Evolutionary conservation across 1,140 invertebrate species (phyloP).

Genomic region (Carposina sasakii): DNA sequence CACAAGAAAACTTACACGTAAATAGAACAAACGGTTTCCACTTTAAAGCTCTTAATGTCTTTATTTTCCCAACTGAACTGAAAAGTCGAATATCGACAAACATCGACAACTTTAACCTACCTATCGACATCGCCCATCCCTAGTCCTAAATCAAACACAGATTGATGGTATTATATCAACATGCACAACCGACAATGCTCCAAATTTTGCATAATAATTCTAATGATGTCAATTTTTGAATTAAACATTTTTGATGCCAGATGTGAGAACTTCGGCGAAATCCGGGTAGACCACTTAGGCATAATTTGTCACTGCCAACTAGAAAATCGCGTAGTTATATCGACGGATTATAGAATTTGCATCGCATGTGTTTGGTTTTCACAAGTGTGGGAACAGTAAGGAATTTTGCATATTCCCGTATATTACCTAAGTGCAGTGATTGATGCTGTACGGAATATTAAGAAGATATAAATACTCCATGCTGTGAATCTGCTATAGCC

Average conservation of each 20-base stretch:
- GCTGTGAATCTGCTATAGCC: no score
- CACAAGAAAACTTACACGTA: not conserved
- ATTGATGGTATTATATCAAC: conserved; percentile 69
- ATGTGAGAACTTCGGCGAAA: conserved; percentile 46
- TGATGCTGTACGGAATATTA: no score
- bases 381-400: no score
- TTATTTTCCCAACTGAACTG: not conserved
- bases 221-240: conserved; percentile 63
- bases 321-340: conserved; percentile 14
- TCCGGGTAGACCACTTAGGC: conserved; percentile 13
- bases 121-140: conserved; percentile 19
- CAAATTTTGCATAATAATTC: conserved; percentile 60
- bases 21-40: not conserved
- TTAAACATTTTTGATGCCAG: no score
- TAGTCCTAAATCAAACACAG: conserved; percentile 56
- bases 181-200: conserved; percentile 53
- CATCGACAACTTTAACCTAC: not conserved
- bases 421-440: no score
- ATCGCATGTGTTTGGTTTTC: no score
- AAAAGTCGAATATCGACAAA: conserved; percentile 16
- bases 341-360: no score
- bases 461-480: no score
- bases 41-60: no score
- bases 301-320: conserved; percentile 63
- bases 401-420: no score